These are phyloP conservation scores for Oedothorax gibbosus DNA, from an alignment of 1,140 invertebrate genomes.

Conservation along the genomic window DNA sequence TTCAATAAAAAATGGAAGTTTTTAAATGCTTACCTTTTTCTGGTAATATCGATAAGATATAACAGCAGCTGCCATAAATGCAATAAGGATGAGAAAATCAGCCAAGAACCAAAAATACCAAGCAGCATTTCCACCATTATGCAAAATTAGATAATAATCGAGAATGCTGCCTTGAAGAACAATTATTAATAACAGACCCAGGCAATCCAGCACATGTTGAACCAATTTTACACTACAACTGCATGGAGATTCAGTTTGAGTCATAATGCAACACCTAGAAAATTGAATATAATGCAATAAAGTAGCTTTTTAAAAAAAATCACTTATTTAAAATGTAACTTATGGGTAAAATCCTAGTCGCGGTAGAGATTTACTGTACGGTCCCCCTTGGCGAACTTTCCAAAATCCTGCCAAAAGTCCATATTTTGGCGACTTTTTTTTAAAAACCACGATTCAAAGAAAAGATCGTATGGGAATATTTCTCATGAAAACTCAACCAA, in stretches of 20 bases:
- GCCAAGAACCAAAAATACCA: conserved; percentile 70
- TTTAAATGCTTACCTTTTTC: conserved; percentile 52
- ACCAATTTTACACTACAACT: conserved; percentile 35
- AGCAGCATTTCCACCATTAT: conserved; percentile 70
- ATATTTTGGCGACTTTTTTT: too few relatives aligned
- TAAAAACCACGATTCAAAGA: too few relatives aligned
- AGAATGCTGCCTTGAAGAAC: conserved; percentile 57
- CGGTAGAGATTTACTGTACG: too few relatives aligned
- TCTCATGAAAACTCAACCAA: too few relatives aligned
- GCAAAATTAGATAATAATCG: conserved; percentile 60
- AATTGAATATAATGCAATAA: background rate
- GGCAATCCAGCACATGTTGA: conserved; percentile 49
- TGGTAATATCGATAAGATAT: conserved; percentile 66
- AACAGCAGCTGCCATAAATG: conserved; percentile 68
- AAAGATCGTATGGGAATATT: too few relatives aligned
- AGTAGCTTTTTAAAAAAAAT: too few relatives aligned
- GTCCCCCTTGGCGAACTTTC: too few relatives aligned
- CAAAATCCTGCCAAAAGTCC: too few relatives aligned
- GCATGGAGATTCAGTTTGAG: conserved; percentile 41
- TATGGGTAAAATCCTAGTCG: too few relatives aligned
- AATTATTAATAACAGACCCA: conserved; percentile 51
- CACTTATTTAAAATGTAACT: too few relatives aligned
- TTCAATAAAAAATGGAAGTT: background rate
- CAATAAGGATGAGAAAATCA: conserved; percentile 68
- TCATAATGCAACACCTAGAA: conserved; percentile 33